phyloP scores from a whole-genome alignment of 2,888 invertebrate species.

The Leptopterna dolabrata region DNA sequence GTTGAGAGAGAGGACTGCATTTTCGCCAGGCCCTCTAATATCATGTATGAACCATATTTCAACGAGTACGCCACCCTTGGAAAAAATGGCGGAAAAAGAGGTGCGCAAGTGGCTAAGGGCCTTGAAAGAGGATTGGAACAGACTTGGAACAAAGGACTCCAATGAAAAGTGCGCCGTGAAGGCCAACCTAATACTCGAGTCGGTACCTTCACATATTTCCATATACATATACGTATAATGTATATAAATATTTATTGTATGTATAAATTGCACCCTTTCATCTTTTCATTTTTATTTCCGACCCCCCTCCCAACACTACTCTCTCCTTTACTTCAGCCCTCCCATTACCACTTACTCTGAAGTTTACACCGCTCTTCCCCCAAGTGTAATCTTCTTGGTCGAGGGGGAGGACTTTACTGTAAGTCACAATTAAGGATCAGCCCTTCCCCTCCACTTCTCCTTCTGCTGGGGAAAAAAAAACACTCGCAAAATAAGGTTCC shows the following conservation, averaged over 20 bases:
- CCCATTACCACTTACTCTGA: not conserved
- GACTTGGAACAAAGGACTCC: slow-evolving; percentile 10
- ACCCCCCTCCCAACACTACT: not conserved
- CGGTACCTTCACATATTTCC: slow-evolving; percentile 13
- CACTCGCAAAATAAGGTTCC: slow-evolving; percentile 46
- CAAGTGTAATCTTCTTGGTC: slow-evolving; percentile 40
- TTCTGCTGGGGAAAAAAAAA: slow-evolving; percentile 22
- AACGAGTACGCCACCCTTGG: not conserved
- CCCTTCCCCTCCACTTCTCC: not conserved
- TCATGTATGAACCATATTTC: slow-evolving; percentile 4
- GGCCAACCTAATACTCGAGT: slow-evolving; percentile 10
- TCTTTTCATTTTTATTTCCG: slow-evolving; percentile 35
- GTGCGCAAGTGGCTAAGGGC: not conserved
- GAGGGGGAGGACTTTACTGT: slow-evolving; percentile 32
- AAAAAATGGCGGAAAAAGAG: not conserved
- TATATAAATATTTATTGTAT: no score
- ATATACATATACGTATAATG: no score
- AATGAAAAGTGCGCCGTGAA: slow-evolving; percentile 1
- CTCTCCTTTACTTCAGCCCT: no score
- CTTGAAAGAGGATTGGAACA: slow-evolving; percentile 9
- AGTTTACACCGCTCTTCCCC: slow-evolving; percentile 6
- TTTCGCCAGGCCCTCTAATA: not conserved
- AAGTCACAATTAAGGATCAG: slow-evolving; percentile 39
- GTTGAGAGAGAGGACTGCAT: not conserved
- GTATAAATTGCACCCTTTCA: slow-evolving; percentile 23